These are phyloP conservation scores for Myotis brandtii DNA, from an alignment of 2,113 vertebrate species.

Conservation along the genomic window DNA sequence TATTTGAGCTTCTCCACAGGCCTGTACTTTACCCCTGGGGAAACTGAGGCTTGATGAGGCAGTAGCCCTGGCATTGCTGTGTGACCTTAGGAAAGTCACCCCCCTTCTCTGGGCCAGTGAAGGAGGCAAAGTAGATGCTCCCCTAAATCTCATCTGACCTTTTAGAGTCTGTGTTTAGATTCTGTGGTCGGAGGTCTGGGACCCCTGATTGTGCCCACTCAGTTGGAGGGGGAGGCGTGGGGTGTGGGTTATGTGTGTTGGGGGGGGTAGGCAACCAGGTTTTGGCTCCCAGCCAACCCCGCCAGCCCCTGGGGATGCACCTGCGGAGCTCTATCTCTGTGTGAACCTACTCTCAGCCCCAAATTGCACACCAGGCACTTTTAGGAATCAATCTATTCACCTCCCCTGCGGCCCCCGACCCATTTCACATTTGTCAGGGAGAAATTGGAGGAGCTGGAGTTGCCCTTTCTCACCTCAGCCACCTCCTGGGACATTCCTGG, in stretches of 20 bases:
- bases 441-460: constrained; percentile 61
- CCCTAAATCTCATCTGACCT: background rate
- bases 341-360: background rate
- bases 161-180: background rate
- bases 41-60: background rate
- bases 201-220: background rate
- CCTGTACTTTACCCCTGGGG: background rate
- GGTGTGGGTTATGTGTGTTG: background rate
- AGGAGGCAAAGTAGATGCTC: background rate
- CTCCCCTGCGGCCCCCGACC: background rate
- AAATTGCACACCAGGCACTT: background rate
- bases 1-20: background rate
- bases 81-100: background rate
- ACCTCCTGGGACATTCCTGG: background rate
- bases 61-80: background rate
- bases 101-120: constrained; percentile 33
- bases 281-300: background rate
- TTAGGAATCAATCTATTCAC: constrained; percentile 57
- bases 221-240: background rate
- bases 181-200: background rate
- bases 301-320: background rate
- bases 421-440: constrained; percentile 72
- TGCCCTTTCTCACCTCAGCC: constrained; percentile 49
- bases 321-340: background rate
- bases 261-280: background rate